These are phyloP conservation scores for Neodiprion lecontei DNA, from an alignment of 1,140 invertebrate species.

Conservation along the genomic window DNA sequence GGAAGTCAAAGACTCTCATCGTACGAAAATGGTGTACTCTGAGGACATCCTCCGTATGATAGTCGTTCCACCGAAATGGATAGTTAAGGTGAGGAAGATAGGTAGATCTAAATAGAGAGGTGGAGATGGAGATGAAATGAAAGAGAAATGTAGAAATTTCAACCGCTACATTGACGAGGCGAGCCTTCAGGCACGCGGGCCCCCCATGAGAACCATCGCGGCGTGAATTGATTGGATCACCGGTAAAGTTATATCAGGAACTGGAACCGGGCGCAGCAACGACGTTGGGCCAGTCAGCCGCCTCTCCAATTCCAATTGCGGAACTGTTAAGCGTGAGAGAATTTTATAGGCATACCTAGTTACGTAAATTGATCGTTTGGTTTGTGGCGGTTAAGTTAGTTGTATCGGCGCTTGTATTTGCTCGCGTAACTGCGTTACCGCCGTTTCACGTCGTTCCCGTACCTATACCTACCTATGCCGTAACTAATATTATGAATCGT, in stretches of 20 bases:
- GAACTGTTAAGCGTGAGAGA: background rate
- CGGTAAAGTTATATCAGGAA: background rate
- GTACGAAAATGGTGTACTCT: too few species aligned
- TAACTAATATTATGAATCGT: slow-evolving; percentile 1
- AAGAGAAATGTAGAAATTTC: background rate
- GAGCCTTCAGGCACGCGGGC: background rate
- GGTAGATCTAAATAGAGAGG: background rate
- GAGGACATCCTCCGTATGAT: too few species aligned
- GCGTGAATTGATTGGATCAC: background rate
- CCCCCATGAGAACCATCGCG: background rate
- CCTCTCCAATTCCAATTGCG: background rate
- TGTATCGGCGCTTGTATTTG: background rate
- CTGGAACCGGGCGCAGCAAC: background rate
- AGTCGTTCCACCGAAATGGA: too few species aligned
- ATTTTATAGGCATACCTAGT: background rate
- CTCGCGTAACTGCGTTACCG: slow-evolving; percentile 2
- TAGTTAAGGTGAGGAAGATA: background rate
- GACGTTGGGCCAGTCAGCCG: too few species aligned
- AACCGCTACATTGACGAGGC: background rate
- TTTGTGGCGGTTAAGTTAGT: background rate
- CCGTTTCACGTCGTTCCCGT: background rate
- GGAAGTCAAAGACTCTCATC: too few species aligned
- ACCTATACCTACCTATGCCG: background rate
- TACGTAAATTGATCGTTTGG: background rate
- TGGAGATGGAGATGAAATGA: background rate